Evolutionary conservation across 2,888 invertebrate genomes (phyloP).

Genomic region (Dermolepida albohirtum): DNA sequence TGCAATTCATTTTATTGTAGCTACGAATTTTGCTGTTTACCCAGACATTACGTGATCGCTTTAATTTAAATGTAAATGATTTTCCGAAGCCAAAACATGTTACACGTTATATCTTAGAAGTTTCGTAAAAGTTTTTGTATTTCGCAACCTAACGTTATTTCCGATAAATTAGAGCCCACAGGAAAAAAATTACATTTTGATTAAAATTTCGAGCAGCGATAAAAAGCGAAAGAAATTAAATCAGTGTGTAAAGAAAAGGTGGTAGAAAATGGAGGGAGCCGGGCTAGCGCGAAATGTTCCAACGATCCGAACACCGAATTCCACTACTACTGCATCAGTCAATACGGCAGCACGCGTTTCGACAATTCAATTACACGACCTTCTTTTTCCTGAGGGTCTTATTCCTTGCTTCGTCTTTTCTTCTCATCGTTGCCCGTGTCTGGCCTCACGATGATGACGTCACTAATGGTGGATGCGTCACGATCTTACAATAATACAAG

Average conservation of each 20-base stretch:
- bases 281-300: conserved; percentile 7
- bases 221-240: conserved; percentile 42
- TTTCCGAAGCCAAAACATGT: too few species aligned
- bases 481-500: conserved; percentile 42
- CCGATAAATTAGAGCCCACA: conserved; percentile 33
- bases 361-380: conserved; percentile 51
- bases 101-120: too few species aligned
- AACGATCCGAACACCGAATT: conserved; percentile 39
- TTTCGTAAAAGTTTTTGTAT: not conserved
- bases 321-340: conserved; percentile 43
- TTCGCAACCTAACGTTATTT: conserved; percentile 2
- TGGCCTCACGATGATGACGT: conserved; percentile 52
- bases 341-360: conserved; percentile 47
- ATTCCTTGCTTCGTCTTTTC: conserved; percentile 29
- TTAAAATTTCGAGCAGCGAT: conserved; percentile 40
- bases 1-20: too few species aligned
- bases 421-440: conserved; percentile 15
- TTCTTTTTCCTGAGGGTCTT: conserved; percentile 43
- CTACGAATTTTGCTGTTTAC: too few species aligned
- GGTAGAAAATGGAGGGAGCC: conserved; percentile 21
- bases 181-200: conserved; percentile 41
- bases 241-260: conserved; percentile 36
- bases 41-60: too few species aligned
- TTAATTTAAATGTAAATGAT: too few species aligned
- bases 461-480: conserved; percentile 58